phyloP scores from a whole-genome alignment of 2,888 invertebrate genomes.

The Crioceris asparagi region DNA sequence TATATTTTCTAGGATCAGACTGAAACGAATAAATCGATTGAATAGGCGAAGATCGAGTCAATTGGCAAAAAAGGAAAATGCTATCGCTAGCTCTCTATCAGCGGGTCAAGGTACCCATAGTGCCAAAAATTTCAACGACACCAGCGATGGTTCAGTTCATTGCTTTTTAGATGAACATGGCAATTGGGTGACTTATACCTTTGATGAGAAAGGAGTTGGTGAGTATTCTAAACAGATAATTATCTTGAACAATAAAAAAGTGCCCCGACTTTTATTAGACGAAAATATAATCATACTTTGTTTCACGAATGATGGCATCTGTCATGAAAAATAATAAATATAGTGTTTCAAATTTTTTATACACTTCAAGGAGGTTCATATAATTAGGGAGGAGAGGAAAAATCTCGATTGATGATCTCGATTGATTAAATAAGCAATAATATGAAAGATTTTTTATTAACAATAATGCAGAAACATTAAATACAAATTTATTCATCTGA shows the following conservation, averaged over 20 bases:
- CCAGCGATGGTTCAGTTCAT: constrained; percentile 73
- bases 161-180: constrained; percentile 79
- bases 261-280: no score
- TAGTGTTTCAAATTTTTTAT: no score
- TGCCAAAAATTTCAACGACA: constrained; percentile 73
- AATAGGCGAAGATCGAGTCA: constrained; percentile 15
- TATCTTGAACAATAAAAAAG: neutral
- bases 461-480: no score
- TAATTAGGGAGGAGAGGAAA: no score
- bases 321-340: no score
- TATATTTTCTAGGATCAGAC: constrained; percentile 10
- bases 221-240: constrained; percentile 8
- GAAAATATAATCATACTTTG: no score
- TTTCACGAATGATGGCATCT: no score
- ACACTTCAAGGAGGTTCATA: no score
- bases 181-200: constrained; percentile 79
- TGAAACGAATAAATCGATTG: constrained; percentile 20
- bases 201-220: constrained; percentile 62
- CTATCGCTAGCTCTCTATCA: constrained; percentile 37
- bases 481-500: no score
- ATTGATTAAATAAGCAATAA: no score
- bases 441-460: no score
- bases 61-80: constrained; percentile 27
- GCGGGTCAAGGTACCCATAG: constrained; percentile 49
- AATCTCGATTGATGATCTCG: no score